Base-by-base conservation (phyloP, 1,140 invertebrate species). In the Brachionus sp. region DNA sequence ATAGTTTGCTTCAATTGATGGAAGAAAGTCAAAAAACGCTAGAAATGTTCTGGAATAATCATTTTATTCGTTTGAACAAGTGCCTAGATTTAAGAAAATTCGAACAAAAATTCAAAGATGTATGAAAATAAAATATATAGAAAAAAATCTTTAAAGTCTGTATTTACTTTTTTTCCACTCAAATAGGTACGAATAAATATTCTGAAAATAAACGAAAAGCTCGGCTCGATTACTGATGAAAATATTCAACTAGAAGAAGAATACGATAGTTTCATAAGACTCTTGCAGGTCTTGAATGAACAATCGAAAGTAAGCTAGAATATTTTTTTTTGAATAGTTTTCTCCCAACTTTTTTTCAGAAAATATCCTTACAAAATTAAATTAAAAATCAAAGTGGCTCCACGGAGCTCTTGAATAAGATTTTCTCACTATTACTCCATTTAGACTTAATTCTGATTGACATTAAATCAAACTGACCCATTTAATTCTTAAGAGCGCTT, bases 21-120 rank as follows among this genome's bases (percentile, higher is more conserved):
- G 95, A 97, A 88, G 95, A 98, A 91, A 97, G 95, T 80, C 94
- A 96, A 89, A 92, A 92, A 85, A 94, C 94, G 75, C 97, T 98
- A 89, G 95, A 96, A 87, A 92, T 93, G 84, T 97, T 96, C 90
- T 98, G 95, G 95, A 91, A 92, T 19, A 92, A 93, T 86, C 95
- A 98, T 90, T 94, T 94, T 85, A 92, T 92, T 64, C 93, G 94
- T 87, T 90, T 98, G 85, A 92, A 93, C 84, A 94, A 96, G 86
- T 96, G 95, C 90, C 89, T 98, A 75, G 92, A 93, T 84, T 91
- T 98, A 85, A 90, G 95, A 86, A 92, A 93, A 86, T 98, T 98
- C 87, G 95, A 96, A 87, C 93, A 94, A 85, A 92, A 94, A 86
- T 95, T 95, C 87, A 92, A 93, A 85, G 92, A 95, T 80, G 77